Evolutionary conservation across 2,888 invertebrate species (phyloP).

Genomic region (Autographa pulchrina): DNA sequence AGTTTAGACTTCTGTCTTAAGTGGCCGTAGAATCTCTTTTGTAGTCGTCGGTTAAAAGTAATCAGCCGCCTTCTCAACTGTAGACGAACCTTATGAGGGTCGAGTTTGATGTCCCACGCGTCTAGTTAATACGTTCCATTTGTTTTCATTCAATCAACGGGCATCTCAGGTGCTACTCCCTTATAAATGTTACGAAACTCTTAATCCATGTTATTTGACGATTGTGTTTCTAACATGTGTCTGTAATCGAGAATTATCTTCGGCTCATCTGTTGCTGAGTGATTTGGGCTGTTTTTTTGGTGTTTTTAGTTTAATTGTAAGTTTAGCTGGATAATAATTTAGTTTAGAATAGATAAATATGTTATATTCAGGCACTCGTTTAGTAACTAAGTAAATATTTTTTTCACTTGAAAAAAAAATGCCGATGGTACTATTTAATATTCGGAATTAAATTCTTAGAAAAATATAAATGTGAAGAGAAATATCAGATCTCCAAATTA

Average conservation of each 20-base stretch:
- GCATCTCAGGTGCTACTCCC: constrained; percentile 59
- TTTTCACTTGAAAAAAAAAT: too few relatives aligned
- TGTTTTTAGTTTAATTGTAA: not conserved
- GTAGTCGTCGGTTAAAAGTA: not conserved
- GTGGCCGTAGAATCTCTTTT: not conserved
- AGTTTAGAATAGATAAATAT: not conserved
- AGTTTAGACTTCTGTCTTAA: too few relatives aligned
- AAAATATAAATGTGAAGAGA: too few relatives aligned
- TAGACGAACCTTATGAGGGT: constrained; percentile 30
- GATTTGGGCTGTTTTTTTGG: not conserved
- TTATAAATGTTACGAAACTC: constrained; percentile 15
- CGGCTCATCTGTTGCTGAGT: not conserved
- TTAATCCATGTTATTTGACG: constrained; percentile 46
- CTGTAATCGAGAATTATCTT: not conserved
- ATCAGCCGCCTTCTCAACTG: not conserved
- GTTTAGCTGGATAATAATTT: not conserved
- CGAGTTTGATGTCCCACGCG: constrained; percentile 42
- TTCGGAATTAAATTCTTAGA: too few relatives aligned
- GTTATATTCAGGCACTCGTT: too few relatives aligned
- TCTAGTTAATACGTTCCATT: constrained; percentile 47
- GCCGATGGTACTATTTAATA: too few relatives aligned
- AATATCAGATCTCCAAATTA: too few relatives aligned
- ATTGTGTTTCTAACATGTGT: constrained; percentile 12
- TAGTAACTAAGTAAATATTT: too few relatives aligned
- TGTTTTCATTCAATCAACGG: constrained; percentile 67